Evolutionary conservation across 2,113 vertebrate genomes (phyloP).

Genomic region (Spilogale gracilis): DNA sequence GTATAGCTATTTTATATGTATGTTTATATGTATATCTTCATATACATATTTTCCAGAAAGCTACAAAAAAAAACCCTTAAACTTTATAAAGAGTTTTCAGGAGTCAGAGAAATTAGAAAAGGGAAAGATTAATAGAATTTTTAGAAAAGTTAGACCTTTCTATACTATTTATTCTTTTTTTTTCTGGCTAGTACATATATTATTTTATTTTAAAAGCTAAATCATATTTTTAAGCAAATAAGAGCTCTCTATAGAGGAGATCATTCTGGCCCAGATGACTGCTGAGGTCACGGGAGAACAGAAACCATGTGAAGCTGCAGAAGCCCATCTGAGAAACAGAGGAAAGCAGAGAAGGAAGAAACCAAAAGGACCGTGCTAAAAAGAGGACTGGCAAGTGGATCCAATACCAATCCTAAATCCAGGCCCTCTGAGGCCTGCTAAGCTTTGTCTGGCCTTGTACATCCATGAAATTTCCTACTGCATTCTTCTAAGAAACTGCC

Average conservation of each 20-base stretch:
- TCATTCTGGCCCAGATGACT: background rate
- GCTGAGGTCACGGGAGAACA: background rate
- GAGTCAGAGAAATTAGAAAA: slow-evolving; percentile 27
- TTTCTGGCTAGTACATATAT: background rate
- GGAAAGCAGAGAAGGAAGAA: slow-evolving; percentile 13
- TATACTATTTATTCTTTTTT: background rate
- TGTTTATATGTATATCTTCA: background rate
- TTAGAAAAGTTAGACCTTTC: background rate
- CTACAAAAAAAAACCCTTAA: background rate
- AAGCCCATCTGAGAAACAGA: background rate
- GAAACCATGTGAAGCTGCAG: background rate
- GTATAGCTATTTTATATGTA: background rate
- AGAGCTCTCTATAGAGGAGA: background rate
- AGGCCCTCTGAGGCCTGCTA: background rate
- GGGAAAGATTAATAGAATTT: background rate
- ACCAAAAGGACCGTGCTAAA: background rate
- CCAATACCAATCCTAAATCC: background rate
- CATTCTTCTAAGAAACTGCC: background rate
- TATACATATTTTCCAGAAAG: background rate
- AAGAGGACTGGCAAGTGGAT: background rate
- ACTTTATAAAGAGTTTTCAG: background rate
- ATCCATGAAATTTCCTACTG: background rate
- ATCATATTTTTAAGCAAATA: background rate
- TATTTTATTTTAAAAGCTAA: slow-evolving; percentile 43
- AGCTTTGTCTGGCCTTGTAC: background rate